Evolutionary conservation across 2,888 invertebrate species (phyloP).

Genomic region (Zonitis immaculata): DNA sequence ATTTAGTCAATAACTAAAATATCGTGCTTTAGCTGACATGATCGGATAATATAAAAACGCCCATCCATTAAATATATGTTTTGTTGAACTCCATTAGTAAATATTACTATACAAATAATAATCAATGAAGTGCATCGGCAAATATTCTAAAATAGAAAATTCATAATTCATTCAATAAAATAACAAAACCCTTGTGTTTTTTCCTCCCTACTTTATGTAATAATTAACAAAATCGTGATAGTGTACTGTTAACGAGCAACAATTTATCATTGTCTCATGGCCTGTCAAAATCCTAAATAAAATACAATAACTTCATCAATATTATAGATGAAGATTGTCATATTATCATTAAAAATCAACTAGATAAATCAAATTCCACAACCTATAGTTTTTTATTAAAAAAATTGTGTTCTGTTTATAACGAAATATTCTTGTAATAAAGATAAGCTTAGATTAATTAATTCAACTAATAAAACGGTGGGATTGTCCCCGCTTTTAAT

Average conservation of each 20-base stretch:
- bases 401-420: neutral
- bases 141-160: neutral
- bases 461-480: neutral
- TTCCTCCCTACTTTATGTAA: neutral
- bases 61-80: constrained; percentile 26
- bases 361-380: neutral
- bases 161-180: too few species aligned
- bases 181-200: too few species aligned
- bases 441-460: neutral
- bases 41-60: constrained; percentile 23
- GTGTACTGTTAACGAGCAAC: neutral
- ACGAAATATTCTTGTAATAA: neutral
- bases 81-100: constrained; percentile 28
- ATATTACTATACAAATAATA: constrained; percentile 19
- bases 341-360: neutral
- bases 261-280: constrained; percentile 10
- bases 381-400: too few species aligned
- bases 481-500: neutral
- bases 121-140: constrained; percentile 13
- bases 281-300: constrained; percentile 8
- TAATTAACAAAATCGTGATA: neutral
- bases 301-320: neutral
- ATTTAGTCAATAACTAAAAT: constrained; percentile 19
- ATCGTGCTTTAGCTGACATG: constrained; percentile 30
- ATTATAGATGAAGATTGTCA: neutral